Percentiles rank a stretch among this genome's conserved stretches.
These are phyloP conservation scores for Allacma fusca DNA, from an alignment of 2,888 invertebrate species.

Conservation along the genomic window DNA sequence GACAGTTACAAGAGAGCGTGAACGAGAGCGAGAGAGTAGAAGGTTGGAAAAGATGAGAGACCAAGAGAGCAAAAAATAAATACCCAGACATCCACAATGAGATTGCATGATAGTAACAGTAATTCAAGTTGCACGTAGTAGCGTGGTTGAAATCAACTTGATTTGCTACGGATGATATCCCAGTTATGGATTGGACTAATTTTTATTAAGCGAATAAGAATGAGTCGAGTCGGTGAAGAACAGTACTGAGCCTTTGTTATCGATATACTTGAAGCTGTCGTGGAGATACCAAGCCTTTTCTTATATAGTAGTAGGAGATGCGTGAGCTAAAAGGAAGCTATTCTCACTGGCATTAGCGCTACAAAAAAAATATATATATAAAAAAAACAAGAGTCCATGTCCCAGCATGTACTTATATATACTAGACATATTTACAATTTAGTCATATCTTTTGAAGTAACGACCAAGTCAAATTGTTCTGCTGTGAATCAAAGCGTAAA, in stretches of 20 bases:
- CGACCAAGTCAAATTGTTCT: slow-evolving; percentile 33
- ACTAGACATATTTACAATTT: no score
- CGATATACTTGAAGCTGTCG: not conserved
- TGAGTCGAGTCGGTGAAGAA: slow-evolving; percentile 28
- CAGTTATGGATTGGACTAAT: slow-evolving; percentile 45
- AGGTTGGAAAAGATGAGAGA: slow-evolving; percentile 20
- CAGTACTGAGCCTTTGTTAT: slow-evolving; percentile 34
- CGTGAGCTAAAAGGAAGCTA: no score
- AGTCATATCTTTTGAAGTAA: not conserved
- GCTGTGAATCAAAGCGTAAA: slow-evolving; percentile 38
- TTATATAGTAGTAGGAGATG: no score
- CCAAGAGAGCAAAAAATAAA: slow-evolving; percentile 8
- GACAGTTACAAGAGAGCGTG: slow-evolving; percentile 31
- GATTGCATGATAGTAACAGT: slow-evolving; percentile 35
- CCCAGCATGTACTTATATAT: not conserved
- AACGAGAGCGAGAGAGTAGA: slow-evolving; percentile 6
- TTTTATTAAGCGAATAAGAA: slow-evolving; percentile 48
- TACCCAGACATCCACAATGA: slow-evolving; percentile 22
- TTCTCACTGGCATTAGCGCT: not conserved
- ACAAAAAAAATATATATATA: not conserved
- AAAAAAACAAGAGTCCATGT: not conserved
- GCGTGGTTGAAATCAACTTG: slow-evolving; percentile 34
- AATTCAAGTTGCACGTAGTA: slow-evolving; percentile 24
- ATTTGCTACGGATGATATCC: slow-evolving; percentile 40
- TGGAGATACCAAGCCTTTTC: no score